Percentiles rank a stretch among this genome's conserved stretches.
Evolutionary conservation across 1,140 invertebrate species (phyloP).

Genomic region (Calephelis virginiensis): DNA sequence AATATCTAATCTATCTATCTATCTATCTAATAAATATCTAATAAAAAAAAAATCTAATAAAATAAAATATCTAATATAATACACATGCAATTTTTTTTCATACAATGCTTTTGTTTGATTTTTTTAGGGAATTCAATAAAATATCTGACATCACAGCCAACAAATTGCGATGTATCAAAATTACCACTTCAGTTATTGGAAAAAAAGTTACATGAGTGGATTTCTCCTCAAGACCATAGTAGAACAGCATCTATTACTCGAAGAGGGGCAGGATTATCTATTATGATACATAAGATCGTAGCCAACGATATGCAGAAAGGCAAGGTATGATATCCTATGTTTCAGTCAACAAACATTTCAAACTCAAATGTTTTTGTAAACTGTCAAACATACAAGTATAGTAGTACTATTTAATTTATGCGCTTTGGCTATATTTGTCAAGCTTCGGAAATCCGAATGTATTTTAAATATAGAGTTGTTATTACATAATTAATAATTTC

Average conservation of each 20-base stretch:
- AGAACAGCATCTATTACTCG: slow-evolving; percentile 81
- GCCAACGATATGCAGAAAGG: slow-evolving; percentile 81
- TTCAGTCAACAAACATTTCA: neutral
- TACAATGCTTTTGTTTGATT: neutral
- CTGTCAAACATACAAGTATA: too few species aligned
- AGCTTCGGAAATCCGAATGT: too few species aligned
- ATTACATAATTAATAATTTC: too few species aligned
- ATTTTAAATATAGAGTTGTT: too few species aligned
- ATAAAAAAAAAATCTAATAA: too few species aligned
- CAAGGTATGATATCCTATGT: slow-evolving; percentile 47
- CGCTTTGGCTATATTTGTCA: too few species aligned
- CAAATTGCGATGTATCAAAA: slow-evolving; percentile 38
- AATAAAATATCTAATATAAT: too few species aligned
- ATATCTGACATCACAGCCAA: slow-evolving; percentile 50
- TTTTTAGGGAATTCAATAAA: slow-evolving; percentile 52
- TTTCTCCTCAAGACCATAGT: slow-evolving; percentile 41
- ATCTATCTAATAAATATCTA: too few species aligned
- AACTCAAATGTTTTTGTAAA: too few species aligned
- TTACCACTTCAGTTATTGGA: slow-evolving; percentile 52
- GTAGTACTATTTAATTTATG: too few species aligned
- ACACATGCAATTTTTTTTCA: too few species aligned
- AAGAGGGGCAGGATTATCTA: slow-evolving; percentile 87
- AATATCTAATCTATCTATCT: too few species aligned
- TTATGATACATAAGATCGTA: slow-evolving; percentile 86
- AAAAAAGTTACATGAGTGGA: slow-evolving; percentile 60